Conservation (phyloP, 2,797 vertebrate genomes). For the Cynopterus sphinx region DNA sequence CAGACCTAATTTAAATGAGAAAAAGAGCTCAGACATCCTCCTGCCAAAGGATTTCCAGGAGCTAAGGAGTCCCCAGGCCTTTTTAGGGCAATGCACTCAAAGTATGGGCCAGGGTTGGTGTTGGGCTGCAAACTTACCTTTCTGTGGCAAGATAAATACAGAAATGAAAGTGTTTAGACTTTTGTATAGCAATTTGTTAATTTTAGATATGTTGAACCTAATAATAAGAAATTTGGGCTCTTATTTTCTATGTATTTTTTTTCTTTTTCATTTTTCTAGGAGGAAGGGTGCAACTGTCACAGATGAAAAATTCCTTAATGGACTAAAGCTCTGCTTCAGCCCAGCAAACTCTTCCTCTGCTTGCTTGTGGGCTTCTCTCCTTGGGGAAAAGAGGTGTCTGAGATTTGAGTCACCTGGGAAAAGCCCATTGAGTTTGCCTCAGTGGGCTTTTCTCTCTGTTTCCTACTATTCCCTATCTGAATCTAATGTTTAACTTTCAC, state of each 20-base stretch:
- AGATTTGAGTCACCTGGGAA: not conserved
- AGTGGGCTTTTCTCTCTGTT: not conserved
- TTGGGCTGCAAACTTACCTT: not conserved
- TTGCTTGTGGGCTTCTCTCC: not conserved
- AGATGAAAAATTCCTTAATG: constrained; percentile 81
- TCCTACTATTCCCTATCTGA: not conserved
- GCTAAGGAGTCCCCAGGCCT: not conserved
- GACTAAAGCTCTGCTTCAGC: not conserved
- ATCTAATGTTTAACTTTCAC: not conserved
- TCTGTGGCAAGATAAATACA: not conserved
- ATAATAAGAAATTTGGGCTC: not conserved
- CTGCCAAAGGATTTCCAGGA: constrained; percentile 26
- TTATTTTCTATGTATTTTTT: not conserved
- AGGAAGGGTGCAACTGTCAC: constrained; percentile 74
- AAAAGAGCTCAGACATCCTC: constrained; percentile 39
- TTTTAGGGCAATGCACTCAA: not conserved
- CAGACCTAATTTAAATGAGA: not conserved
- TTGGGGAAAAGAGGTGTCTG: not conserved
- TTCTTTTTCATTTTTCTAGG: constrained; percentile 63
- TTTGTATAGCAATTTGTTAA: not conserved
- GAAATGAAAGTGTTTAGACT: constrained; percentile 21
- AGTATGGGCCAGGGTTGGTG: not conserved
- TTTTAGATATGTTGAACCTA: constrained; percentile 16
- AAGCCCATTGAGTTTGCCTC: not conserved
- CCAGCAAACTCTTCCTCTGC: not conserved